Evolutionary conservation across 2,888 invertebrate species (phyloP), one percentile per base, ranked within the genome.

Genomic region (Pachydiplax longipennis): DNA sequence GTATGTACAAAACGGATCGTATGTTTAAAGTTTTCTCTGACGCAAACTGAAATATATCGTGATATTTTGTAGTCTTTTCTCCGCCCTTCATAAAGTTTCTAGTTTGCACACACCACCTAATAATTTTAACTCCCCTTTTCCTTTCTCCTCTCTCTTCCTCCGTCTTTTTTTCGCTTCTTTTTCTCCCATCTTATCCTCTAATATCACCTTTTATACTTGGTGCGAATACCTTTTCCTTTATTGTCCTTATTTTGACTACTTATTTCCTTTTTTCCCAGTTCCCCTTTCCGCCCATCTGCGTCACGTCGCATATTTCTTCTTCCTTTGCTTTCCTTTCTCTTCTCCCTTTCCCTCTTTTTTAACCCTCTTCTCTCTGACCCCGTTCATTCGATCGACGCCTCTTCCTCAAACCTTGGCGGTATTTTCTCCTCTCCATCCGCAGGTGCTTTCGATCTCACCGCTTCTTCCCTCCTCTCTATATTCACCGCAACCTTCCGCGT

Each of bases 301-400:
- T 37, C 65, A 61, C 87, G 37, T 87, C 87, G 35, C 65, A 65
- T 87, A 87, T 87, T 83, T 83, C 53, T 87, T 65, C 83, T 44
- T 61, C 87, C 18, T 18, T 35, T 37, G 10, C 87, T 22, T 87
- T 87, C 35, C 58, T 61, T 87, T 31, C 61, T 18, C 58, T 25
- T 22, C 53, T 18, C 12, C 15, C 10, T 31, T 25, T 53, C 10
- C 48, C 8, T n/a, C 25, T 25, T 48, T 25, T 35, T 13, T 44
- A 40, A 15, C n/a, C 82, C 18, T 18, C n/a, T 81, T 40, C 18
- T n/a, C 15, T n/a, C 22, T 40, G n/a, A 8, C 58, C 65, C 65
- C 22, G n/a, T 65, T 25, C n/a, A 65, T 25, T 65, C 65, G 31
- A 31, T 31, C 73, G 73, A 73, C 31, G 73, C 73, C 73, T 37